Percentiles rank a stretch among this genome's conserved stretches.
These are phyloP conservation scores for Lithobates sylvaticus DNA, from an alignment of 2,797 vertebrate genomes.

Conservation along the genomic window DNA sequence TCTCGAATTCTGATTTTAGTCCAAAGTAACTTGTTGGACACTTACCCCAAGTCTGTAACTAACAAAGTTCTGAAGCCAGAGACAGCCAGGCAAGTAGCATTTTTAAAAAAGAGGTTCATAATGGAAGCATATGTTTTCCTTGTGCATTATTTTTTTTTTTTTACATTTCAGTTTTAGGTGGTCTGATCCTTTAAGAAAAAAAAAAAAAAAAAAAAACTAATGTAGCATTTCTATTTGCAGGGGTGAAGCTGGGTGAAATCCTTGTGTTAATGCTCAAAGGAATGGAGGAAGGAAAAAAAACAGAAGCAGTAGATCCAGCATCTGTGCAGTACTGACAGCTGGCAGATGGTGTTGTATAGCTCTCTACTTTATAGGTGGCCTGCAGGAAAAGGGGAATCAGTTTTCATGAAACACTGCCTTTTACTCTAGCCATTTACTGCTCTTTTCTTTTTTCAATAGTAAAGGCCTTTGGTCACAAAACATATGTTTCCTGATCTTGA, in stretches of 20 bases:
- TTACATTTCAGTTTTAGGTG: too few species aligned
- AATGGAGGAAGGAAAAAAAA: constrained; percentile 26
- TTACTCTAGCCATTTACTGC: constrained; percentile 35
- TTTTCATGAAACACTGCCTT: constrained; percentile 46
- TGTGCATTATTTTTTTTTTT: too few species aligned
- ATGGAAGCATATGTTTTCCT: too few species aligned
- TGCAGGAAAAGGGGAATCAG: constrained; percentile 56
- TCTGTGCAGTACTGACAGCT: constrained; percentile 55
- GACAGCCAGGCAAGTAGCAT: too few species aligned
- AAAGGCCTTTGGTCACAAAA: constrained; percentile 34
- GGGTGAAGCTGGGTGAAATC: background rate
- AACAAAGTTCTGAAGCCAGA: too few species aligned
- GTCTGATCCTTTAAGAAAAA: too few species aligned
- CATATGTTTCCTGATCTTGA: constrained; percentile 43
- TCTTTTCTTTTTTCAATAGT: constrained; percentile 39
- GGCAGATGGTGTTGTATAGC: constrained; percentile 54
- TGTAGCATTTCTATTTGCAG: background rate
- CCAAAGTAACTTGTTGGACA: too few species aligned
- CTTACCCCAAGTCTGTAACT: too few species aligned
- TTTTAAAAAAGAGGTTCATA: too few species aligned
- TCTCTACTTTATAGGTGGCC: constrained; percentile 56
- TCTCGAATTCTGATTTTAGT: too few species aligned
- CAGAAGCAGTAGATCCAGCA: constrained; percentile 32
- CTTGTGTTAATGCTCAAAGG: constrained; percentile 7
- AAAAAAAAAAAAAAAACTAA: too few species aligned